Conservation (phyloP, 2,797 vertebrate species). For the Zalophus californianus region DNA sequence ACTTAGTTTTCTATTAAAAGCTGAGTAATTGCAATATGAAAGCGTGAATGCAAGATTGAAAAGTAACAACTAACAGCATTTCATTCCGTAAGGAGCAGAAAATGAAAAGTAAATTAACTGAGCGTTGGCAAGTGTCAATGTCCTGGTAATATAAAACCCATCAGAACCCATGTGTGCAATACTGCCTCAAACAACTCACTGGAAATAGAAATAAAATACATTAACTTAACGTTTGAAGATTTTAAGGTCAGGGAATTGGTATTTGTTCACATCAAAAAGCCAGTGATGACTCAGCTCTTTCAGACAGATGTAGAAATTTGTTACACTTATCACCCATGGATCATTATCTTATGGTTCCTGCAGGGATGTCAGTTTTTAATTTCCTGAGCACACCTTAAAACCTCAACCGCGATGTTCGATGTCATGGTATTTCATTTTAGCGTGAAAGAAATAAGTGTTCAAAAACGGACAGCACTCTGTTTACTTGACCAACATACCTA, state of each 20-base stretch:
- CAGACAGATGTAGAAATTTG: conserved; percentile 14
- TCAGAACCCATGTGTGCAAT: conserved; percentile 71
- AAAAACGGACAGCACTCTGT: not conserved
- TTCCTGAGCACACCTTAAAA: conserved; percentile 70
- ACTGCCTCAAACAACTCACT: conserved; percentile 69
- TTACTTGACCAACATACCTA: not conserved
- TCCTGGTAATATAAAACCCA: conserved; percentile 73
- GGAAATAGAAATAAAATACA: conserved; percentile 76
- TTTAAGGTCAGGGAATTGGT: conserved; percentile 56
- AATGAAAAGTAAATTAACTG: conserved; percentile 84
- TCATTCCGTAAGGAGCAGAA: conserved; percentile 71
- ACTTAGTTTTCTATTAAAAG: conserved; percentile 83
- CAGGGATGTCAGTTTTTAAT: conserved; percentile 66
- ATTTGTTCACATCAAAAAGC: conserved; percentile 61
- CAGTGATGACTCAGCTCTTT: conserved; percentile 67
- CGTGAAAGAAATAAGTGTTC: not conserved
- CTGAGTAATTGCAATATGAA: conserved; percentile 80
- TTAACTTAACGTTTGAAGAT: conserved; percentile 71
- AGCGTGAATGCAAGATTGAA: conserved; percentile 75
- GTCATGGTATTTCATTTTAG: conserved; percentile 49
- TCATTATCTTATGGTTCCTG: conserved; percentile 42
- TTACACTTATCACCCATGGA: not conserved
- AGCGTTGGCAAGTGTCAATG: conserved; percentile 71
- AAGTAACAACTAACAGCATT: conserved; percentile 75
- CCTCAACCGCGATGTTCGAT: not conserved